Conservation (phyloP, 2,888 invertebrate species). For the Callyntrura guangdongensis region DNA sequence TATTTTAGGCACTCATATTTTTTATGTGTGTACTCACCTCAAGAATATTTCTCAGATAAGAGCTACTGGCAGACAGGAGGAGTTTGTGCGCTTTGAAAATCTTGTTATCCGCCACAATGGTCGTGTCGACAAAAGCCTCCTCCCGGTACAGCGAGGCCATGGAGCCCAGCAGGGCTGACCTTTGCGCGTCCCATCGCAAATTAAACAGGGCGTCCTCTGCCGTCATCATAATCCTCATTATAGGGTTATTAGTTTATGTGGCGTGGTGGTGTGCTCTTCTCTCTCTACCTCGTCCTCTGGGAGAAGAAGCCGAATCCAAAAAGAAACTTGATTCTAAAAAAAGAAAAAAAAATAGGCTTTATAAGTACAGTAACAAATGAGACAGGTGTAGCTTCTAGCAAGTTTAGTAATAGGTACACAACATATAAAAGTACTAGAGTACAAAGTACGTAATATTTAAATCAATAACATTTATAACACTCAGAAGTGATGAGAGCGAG, state of each 20-base stretch:
- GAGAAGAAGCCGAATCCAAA: too few relatives aligned
- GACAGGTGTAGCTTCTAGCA: neutral
- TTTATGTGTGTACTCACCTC: constrained; percentile 79
- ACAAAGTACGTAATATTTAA: neutral
- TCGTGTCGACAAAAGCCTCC: constrained; percentile 83
- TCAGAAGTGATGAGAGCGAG: too few relatives aligned
- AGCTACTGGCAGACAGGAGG: constrained; percentile 84
- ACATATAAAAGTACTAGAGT: neutral
- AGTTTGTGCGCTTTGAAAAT: constrained; percentile 84
- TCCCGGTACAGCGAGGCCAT: constrained; percentile 82
- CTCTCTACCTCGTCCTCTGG: too few relatives aligned
- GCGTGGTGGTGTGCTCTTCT: neutral
- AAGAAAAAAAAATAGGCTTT: neutral
- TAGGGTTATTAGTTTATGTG: constrained; percentile 3
- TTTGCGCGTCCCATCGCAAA: constrained; percentile 84
- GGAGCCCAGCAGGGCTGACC: constrained; percentile 83
- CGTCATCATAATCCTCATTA: constrained; percentile 78
- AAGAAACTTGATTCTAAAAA: constrained; percentile 19
- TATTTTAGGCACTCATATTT: neutral
- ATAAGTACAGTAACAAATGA: neutral
- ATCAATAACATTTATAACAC: too few relatives aligned
- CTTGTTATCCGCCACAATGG: constrained; percentile 84
- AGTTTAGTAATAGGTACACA: neutral
- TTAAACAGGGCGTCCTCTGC: constrained; percentile 83
- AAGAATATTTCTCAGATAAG: constrained; percentile 83